Conservation (phyloP, 2,113 vertebrate genomes). For the Cyphomyrus discorhynchus region DNA sequence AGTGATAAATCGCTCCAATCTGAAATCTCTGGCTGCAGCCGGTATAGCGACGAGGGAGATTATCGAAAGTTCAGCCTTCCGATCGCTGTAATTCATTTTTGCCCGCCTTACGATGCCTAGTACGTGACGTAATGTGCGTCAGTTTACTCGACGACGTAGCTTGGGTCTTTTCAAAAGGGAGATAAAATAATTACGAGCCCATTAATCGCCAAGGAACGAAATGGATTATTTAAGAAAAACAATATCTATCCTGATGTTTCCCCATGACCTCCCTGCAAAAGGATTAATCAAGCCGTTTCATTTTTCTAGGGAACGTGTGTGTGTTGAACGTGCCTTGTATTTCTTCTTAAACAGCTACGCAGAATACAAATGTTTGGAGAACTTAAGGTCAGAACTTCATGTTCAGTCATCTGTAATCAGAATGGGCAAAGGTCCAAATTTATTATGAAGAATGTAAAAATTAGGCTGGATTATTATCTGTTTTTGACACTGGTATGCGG, state of each 20-base stretch:
- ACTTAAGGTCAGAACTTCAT: not conserved
- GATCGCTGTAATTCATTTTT: not conserved
- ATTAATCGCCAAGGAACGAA: not conserved
- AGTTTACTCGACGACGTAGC: not conserved
- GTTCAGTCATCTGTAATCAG: not conserved
- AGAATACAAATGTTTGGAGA: not conserved
- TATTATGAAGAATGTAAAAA: not conserved
- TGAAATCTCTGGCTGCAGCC: not conserved
- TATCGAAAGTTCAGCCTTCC: not conserved
- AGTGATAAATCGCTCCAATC: constrained; percentile 5
- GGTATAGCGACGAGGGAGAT: not conserved
- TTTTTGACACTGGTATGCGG: not conserved
- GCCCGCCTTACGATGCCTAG: not conserved
- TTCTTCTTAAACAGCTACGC: not conserved
- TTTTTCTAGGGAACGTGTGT: not conserved
- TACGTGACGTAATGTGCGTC: not conserved
- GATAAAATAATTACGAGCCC: not conserved
- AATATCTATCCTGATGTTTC: not conserved
- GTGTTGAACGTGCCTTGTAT: not conserved
- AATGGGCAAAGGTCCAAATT: not conserved
- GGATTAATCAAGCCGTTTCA: not conserved
- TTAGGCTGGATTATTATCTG: not conserved
- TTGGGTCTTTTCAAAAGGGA: not conserved
- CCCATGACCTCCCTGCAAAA: not conserved
- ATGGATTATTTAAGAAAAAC: constrained; percentile 1